Base-by-base conservation (phyloP, 2,797 vertebrate species). In the Loris lydekkerianus region DNA sequence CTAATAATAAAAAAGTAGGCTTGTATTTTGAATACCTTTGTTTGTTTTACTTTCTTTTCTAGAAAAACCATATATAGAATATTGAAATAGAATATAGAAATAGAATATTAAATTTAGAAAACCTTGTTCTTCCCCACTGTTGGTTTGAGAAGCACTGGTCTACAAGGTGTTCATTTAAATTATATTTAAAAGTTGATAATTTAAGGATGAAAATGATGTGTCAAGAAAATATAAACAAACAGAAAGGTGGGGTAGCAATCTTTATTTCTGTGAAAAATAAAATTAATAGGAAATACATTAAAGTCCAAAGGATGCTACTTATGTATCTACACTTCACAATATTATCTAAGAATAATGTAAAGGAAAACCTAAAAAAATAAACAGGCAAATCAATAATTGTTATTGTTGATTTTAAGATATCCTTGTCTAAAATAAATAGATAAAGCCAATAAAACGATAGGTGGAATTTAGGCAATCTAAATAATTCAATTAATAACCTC, bases 241-340 rank as follows among this genome's bases (percentile, higher is more conserved):
- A n/a, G 43, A 61, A 61, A 63, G 10, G 49, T 65, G 46, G 20
- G 15, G 20, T 23, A 34, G 5, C 43, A 61, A 77, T 34, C 60
- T 86, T 92, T 82, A 94, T 86, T 58, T 93, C 23, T 84, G n/a
- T 15, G 87, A 7, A 70, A 88, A 82, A 37, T 17, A 89, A 29
- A 87, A 60, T 65, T 93, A 27, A 90, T 86, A 46, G 14, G 31
- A 58, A 75, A 37, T 34, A 9, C 27, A 29, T 67, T 67, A 43
- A 69, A 88, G 65, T 69, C 23, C 13, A 43, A 72, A 31, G 8
- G 2, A 13, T 67, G 9, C 53, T 85, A 61, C 37, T 65, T 86
- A 72, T 34, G 56, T 3, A 86, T 34, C 7, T 53, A 10, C 8
- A 75, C 17, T 7, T 80, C 9, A 86, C 34, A 86, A 17, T 43